These are phyloP conservation scores for Tinea pellionella DNA, from an alignment of 2,888 invertebrate genomes.

Conservation along the genomic window DNA sequence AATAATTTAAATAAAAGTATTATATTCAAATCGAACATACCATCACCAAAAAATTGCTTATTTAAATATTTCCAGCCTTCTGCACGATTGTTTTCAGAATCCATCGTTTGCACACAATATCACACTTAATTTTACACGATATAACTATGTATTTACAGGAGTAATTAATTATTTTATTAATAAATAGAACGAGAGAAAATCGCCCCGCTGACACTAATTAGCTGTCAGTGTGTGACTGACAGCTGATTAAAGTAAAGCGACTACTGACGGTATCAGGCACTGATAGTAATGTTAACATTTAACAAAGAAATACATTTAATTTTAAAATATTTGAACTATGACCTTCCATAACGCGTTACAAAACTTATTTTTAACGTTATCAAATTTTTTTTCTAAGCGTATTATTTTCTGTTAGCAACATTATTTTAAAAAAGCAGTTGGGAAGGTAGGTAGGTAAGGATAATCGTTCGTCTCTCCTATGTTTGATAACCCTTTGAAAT, in stretches of 20 bases:
- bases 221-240: not conserved
- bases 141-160: conserved; percentile 3
- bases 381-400: too few species aligned
- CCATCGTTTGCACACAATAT: conserved; percentile 14
- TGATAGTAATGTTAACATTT: not conserved
- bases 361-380: not conserved
- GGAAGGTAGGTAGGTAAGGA: too few species aligned
- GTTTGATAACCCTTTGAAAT: not conserved
- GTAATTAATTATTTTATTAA: conserved; percentile 15
- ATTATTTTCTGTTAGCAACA: too few species aligned
- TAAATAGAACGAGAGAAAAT: not conserved
- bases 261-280: not conserved
- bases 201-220: not conserved
- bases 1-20: not conserved
- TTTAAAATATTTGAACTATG: not conserved
- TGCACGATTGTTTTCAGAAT: conserved; percentile 48
- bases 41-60: conserved; percentile 63
- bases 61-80: conserved; percentile 65
- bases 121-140: conserved; percentile 5
- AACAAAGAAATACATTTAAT: too few species aligned
- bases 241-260: not conserved
- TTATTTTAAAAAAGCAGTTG: too few species aligned
- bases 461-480: not conserved
- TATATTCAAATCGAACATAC: conserved; percentile 23
- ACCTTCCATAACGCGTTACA: not conserved